Conservation (phyloP, 2,113 vertebrate genomes). For the Circaetus cinerascens region DNA sequence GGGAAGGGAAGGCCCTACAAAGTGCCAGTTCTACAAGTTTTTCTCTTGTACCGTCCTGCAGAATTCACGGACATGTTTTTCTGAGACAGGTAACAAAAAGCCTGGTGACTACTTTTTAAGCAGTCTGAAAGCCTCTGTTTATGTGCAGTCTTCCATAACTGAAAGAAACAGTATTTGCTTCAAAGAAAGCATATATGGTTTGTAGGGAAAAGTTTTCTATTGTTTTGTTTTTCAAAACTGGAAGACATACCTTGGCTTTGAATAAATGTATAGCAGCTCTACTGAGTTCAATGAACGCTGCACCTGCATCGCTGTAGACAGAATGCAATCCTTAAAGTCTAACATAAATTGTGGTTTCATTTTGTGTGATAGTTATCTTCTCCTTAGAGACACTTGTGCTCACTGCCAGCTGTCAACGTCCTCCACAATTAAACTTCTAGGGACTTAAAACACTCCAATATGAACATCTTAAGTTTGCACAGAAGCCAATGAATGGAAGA, state of each 20-base stretch:
- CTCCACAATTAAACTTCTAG: neutral
- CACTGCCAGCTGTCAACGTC: neutral
- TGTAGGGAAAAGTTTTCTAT: neutral
- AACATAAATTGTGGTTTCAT: neutral
- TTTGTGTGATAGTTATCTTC: neutral
- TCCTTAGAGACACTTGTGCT: neutral
- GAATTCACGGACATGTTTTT: neutral
- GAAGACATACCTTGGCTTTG: neutral
- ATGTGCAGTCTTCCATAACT: neutral
- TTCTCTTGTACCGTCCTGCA: neutral
- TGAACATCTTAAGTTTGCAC: neutral
- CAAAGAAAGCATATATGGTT: neutral
- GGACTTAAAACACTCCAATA: neutral
- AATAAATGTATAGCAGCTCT: neutral
- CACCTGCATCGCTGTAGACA: neutral
- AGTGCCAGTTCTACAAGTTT: neutral
- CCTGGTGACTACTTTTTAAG: neutral
- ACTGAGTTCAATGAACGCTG: neutral
- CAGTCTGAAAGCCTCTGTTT: neutral
- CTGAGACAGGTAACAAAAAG: neutral
- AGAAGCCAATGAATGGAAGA: neutral
- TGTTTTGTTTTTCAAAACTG: neutral
- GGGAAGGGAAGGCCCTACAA: neutral
- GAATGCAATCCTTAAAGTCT: neutral
- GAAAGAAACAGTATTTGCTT: neutral